Base-by-base conservation (phyloP, 2,888 invertebrate genomes). In the Tipula confusa region DNA sequence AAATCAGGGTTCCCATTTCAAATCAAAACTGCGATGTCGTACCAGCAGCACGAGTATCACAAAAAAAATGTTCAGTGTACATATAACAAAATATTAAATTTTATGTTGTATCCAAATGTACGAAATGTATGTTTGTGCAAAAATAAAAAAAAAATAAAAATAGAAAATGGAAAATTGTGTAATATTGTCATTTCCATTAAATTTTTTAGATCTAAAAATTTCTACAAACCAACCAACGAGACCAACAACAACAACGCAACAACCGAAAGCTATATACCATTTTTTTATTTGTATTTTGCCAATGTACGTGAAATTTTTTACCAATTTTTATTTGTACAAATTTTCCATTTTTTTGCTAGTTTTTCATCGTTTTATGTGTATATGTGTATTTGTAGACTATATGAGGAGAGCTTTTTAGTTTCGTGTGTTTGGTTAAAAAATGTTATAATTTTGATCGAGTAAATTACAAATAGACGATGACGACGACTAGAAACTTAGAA, bases 101-200 rank as follows among this genome's bases (percentile, higher is more conserved):
- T 64, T 64, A 64, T 64, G 64, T 18, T 64, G 24, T 64, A 64
- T 64, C 64, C 64, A 64, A 64, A 64, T 64, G 64, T 64, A 64
- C 9, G 24, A 64, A 64, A 64, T 64, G 64, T 24, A 64, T 64
- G 64, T 64, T 64, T 43, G 43, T 43, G 24, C 7, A 64, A 64
- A 48, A 64, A 64, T 9, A 64, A 33, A 33, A 31, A 31, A 5
- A 31, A 31, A 31, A 31, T 31, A 33, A n/a, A n/a, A n/a, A n/a
- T n/a, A n/a, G n/a, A n/a, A 33, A 33, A 33, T 33, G 11, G 64
- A 64, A 64, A 64, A 64, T 64, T 64, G 64, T 64, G 64, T 64
- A 64, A 64, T 64, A 64, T 64, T 64, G 64, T 64, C 64, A 64
- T 64, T 64, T 64, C 64, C 64, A 64, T 64, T 64, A 64, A 64